These are phyloP conservation scores for Candoia aspera DNA, from an alignment of 2,113 vertebrate genomes.

Conservation along the genomic window DNA sequence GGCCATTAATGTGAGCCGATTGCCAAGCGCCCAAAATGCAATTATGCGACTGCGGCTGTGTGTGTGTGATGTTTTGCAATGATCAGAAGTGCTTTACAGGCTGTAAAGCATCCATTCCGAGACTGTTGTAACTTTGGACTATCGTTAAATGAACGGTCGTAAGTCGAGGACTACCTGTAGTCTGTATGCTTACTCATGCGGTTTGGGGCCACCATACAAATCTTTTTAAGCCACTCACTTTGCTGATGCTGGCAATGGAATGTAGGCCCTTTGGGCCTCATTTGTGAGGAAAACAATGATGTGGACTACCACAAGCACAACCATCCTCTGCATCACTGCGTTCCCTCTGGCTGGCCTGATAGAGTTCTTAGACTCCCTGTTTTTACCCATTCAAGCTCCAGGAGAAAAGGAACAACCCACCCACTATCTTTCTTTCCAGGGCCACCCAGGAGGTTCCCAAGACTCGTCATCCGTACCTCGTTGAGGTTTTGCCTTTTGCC, in stretches of 20 bases:
- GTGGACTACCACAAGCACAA: background rate
- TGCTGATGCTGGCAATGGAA: background rate
- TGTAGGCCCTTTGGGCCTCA: background rate
- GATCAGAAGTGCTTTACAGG: too few species aligned
- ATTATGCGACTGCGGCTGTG: too few species aligned
- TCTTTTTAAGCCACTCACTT: background rate
- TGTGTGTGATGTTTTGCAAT: too few species aligned
- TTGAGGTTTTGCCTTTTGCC: background rate
- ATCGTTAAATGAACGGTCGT: too few species aligned
- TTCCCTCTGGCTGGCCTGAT: background rate
- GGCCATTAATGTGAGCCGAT: too few species aligned
- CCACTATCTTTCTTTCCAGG: rapidly evolving
- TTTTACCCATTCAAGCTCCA: background rate
- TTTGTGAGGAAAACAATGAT: background rate
- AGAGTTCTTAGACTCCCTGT: background rate
- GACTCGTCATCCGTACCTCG: background rate
- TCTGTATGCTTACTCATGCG: background rate
- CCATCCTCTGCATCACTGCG: rapidly evolving
- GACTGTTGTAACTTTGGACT: too few species aligned
- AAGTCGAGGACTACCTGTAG: too few species aligned
- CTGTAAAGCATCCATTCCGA: too few species aligned
- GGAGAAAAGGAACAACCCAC: background rate
- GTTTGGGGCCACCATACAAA: background rate
- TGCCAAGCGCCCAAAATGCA: too few species aligned
- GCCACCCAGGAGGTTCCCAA: background rate